Percentiles rank a stretch among this genome's conserved stretches.
phyloP scores from a whole-genome alignment of 2,113 vertebrate genomes.

The Podarcis cretensis region DNA sequence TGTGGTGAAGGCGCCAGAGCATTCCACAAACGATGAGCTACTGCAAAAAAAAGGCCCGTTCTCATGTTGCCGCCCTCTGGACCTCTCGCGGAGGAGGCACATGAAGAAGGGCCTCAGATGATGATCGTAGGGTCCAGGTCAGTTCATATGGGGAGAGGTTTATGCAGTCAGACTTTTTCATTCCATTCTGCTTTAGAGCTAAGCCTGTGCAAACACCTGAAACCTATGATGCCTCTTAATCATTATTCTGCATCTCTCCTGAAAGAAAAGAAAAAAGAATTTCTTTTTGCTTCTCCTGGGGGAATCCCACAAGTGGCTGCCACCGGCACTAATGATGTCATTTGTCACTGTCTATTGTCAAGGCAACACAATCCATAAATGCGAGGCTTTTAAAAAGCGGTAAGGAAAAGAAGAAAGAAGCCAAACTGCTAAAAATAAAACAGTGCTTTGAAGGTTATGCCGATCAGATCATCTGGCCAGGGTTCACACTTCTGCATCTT shows the following conservation, averaged over 20 bases:
- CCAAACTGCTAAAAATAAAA: neutral
- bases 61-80: too few species aligned
- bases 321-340: constrained; percentile 26
- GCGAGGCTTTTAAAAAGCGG: neutral
- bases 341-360: constrained; percentile 30
- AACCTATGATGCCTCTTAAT: neutral
- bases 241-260: neutral
- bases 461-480: neutral
- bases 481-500: neutral
- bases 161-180: neutral
- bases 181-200: neutral
- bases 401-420: neutral
- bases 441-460: neutral
- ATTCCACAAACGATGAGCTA: too few species aligned
- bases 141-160: neutral
- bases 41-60: neutral
- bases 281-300: neutral
- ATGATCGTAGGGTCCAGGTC: too few species aligned
- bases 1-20: too few species aligned
- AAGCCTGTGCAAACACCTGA: neutral
- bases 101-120: too few species aligned
- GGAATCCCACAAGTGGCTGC: constrained; percentile 12
- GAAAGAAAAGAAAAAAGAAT: neutral
- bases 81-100: too few species aligned
- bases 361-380: constrained; percentile 34